Percentiles rank a stretch among this genome's conserved stretches.
Conservation (phyloP, 2,113 vertebrate genomes). For the Stigmatopora argus region DNA sequence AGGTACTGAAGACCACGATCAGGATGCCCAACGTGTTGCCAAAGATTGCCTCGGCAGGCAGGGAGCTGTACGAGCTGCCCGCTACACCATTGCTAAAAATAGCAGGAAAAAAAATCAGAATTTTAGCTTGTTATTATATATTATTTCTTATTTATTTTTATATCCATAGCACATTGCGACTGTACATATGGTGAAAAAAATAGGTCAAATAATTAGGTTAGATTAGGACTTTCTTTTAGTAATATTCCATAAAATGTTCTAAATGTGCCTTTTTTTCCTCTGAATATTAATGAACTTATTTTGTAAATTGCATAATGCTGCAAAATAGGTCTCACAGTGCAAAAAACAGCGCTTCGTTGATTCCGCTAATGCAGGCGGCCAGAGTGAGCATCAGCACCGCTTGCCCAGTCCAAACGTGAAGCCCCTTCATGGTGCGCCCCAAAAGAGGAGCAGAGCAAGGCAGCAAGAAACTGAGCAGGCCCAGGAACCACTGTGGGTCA, state of each 20-base stretch:
- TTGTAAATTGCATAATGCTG: no score
- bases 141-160: no score
- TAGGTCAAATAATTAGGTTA: no score
- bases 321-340: slow-evolving; percentile 8
- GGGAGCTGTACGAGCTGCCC: background rate
- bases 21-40: slow-evolving; percentile 20
- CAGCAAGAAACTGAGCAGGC: slow-evolving; percentile 25
- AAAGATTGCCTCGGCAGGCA: slow-evolving; percentile 23
- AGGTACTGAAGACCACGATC: slow-evolving; percentile 15
- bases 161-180: no score
- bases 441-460: slow-evolving; percentile 15
- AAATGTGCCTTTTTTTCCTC: no score
- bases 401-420: slow-evolving; percentile 29
- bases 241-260: no score
- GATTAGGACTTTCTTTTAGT: no score
- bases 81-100: background rate
- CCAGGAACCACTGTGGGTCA: background rate
- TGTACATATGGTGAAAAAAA: no score
- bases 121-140: background rate
- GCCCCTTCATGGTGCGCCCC: slow-evolving; percentile 7
- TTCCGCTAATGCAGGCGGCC: slow-evolving; percentile 27
- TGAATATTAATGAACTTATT: no score
- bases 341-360: slow-evolving; percentile 29
- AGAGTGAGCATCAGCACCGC: slow-evolving; percentile 21
- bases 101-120: background rate